Conservation (phyloP, 1,140 invertebrate genomes). For the Triops cancriformis region DNA sequence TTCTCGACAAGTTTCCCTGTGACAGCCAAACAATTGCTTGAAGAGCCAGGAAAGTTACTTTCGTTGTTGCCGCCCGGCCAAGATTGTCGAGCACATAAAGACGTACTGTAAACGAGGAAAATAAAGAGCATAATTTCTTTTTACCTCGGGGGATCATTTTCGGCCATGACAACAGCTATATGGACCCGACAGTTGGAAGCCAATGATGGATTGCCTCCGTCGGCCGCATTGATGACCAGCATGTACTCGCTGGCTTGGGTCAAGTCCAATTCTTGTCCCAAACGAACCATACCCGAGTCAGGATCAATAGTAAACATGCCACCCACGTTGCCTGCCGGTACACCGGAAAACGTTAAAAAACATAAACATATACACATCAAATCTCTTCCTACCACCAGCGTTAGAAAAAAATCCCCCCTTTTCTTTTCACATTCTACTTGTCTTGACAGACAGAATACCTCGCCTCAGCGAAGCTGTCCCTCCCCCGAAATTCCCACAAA, state of each 20-base stretch:
- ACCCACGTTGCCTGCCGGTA: slow-evolving; percentile 61
- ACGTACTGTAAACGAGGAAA: background rate
- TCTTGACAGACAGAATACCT: too few species aligned
- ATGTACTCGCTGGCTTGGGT: slow-evolving; percentile 63
- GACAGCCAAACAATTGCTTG: too few species aligned
- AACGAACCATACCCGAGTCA: slow-evolving; percentile 61
- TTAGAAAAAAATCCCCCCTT: slow-evolving; percentile 22
- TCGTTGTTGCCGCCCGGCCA: too few species aligned
- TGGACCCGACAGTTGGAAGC: slow-evolving; percentile 71
- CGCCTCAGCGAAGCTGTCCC: too few species aligned
- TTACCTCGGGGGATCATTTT: slow-evolving; percentile 71
- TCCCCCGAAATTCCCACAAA: too few species aligned
- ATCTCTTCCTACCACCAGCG: slow-evolving; percentile 11
- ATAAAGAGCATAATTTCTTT: slow-evolving; percentile 15
- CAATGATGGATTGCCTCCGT: slow-evolving; percentile 64
- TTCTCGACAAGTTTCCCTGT: too few species aligned
- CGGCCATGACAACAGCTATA: slow-evolving; percentile 76
- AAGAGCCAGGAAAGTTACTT: too few species aligned
- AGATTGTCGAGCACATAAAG: too few species aligned
- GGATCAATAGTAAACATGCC: slow-evolving; percentile 72
- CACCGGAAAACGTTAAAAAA: slow-evolving; percentile 27
- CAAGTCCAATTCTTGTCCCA: slow-evolving; percentile 64
- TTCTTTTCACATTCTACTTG: background rate
- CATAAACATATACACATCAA: slow-evolving; percentile 8
- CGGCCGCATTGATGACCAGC: slow-evolving; percentile 68